A percentile compares a stretch with the other conserved stretches of the same genome.
Evolutionary conservation across 2,797 vertebrate genomes (phyloP).

Genomic region (Acanthurus lineatus): DNA sequence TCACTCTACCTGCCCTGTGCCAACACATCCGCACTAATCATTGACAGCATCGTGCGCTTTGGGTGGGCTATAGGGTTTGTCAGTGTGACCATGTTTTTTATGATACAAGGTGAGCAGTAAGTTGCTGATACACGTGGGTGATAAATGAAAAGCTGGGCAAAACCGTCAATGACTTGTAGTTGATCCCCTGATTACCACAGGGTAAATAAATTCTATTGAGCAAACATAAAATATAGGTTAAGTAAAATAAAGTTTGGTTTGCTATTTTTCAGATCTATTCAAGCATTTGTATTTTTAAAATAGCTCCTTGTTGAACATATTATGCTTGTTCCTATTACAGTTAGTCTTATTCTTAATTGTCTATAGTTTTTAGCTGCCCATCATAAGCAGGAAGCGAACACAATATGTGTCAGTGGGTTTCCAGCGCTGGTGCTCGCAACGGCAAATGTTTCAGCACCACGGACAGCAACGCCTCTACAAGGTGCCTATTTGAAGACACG

Average conservation of each 20-base stretch:
- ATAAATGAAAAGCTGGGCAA: constrained; percentile 40
- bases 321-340: neutral
- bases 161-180: constrained; percentile 57
- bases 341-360: neutral
- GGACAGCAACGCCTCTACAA: constrained; percentile 70
- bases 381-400: neutral
- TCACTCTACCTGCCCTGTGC: constrained; percentile 82
- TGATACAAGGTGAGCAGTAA: neutral
- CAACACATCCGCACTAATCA: constrained; percentile 83
- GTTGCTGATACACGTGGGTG: constrained; percentile 47
- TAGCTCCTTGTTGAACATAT: no score
- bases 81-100: neutral
- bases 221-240: neutral
- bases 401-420: neutral
- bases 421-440: neutral
- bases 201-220: neutral
- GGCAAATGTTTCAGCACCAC: constrained; percentile 75
- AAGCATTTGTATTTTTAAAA: no score
- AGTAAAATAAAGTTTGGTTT: neutral
- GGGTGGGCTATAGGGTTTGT: constrained; percentile 49
- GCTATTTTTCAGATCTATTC: no score
- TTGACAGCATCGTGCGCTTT: constrained; percentile 73
- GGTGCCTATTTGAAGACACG: neutral
- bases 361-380: neutral
- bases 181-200: constrained; percentile 25